These are phyloP conservation scores for Plagodis pulveraria DNA, from an alignment of 2,888 invertebrate genomes.

Conservation along the genomic window DNA sequence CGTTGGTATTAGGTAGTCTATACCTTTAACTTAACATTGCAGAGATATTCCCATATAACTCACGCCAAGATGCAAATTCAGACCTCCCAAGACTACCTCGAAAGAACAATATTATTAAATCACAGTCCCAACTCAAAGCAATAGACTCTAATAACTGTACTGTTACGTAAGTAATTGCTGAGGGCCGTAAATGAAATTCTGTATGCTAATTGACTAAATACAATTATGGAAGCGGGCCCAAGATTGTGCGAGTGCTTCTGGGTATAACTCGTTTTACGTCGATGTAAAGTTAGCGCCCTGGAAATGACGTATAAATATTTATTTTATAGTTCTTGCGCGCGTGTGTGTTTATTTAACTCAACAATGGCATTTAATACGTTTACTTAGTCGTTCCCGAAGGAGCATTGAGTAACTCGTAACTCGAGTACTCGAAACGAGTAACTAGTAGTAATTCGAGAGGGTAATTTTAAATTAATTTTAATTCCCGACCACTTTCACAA, in stretches of 20 bases:
- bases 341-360: too few relatives aligned
- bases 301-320: conserved; percentile 23
- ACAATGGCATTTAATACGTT: too few relatives aligned
- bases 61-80: neutral
- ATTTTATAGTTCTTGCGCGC: neutral
- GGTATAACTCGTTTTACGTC: conserved; percentile 32
- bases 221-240: conserved; percentile 73
- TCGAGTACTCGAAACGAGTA: too few relatives aligned
- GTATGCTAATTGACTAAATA: conserved; percentile 79
- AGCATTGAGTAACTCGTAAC: too few relatives aligned
- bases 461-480: too few relatives aligned
- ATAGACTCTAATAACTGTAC: conserved; percentile 55
- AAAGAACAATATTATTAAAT: conserved; percentile 49
- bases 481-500: too few relatives aligned
- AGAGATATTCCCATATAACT: too few relatives aligned
- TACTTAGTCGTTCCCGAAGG: too few relatives aligned
- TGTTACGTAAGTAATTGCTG: conserved; percentile 66
- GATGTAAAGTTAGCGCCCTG: conserved; percentile 27
- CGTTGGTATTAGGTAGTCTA: too few relatives aligned
- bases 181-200: conserved; percentile 73
- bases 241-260: conserved; percentile 64
- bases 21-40: too few relatives aligned
- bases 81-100: conserved; percentile 4
- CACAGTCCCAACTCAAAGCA: conserved; percentile 44
- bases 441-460: too few relatives aligned